Percentiles rank a stretch among this genome's conserved stretches.
Conservation (phyloP, 2,113 vertebrate genomes). For the Daphoenositta chrysoptera region DNA sequence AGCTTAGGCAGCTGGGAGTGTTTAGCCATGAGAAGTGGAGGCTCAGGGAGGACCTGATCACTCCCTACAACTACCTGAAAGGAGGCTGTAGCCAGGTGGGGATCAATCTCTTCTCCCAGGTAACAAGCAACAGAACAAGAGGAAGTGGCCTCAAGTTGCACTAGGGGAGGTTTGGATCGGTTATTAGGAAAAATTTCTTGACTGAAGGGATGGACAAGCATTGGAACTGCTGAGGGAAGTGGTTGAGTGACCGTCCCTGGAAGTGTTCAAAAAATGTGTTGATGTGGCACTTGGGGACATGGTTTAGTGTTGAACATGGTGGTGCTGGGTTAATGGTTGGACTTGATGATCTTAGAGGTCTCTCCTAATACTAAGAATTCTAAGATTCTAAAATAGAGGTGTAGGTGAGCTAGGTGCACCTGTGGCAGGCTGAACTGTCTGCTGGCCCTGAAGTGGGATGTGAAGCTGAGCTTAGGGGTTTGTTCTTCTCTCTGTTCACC, state of each 20-base stretch:
- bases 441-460: not conserved
- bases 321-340: not conserved
- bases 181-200: not conserved
- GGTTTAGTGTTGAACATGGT: not conserved
- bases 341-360: not conserved
- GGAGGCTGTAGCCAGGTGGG: too few relatives aligned
- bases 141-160: not conserved
- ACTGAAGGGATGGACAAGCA: not conserved
- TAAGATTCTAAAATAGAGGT: not conserved
- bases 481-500: not conserved
- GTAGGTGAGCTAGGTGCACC: not conserved
- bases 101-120: not conserved
- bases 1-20: not conserved
- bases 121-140: not conserved
- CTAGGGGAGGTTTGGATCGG: not conserved
- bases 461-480: not conserved
- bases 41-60: accelerated
- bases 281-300: not conserved
- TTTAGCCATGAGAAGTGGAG: not conserved
- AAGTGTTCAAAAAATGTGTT: not conserved
- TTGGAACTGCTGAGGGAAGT: not conserved
- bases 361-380: not conserved
- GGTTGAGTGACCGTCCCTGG: too few relatives aligned
- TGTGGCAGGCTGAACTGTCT: accelerated
- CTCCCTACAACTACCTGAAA: not conserved